A percentile compares a stretch with the other conserved stretches of the same genome.
Conservation (phyloP, 1,140 invertebrate species). For the Lepidurus apus region DNA sequence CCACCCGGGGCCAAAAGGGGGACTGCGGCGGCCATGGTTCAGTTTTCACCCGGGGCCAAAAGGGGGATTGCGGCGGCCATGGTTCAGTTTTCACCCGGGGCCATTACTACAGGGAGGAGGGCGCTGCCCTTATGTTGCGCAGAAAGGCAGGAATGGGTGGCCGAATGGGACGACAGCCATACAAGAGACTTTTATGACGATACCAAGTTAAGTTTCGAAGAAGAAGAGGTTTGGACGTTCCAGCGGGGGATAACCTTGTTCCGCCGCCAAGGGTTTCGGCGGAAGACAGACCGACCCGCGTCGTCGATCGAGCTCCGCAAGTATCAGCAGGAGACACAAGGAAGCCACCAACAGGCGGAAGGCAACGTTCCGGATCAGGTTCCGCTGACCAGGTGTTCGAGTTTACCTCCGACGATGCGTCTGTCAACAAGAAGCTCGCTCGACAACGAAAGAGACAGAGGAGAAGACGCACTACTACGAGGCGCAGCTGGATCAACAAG, state of each 20-base stretch:
- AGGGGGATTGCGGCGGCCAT: no score
- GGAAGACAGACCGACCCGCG: background rate
- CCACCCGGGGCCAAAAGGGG: background rate
- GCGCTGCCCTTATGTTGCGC: background rate
- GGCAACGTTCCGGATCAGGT: background rate
- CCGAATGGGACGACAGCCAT: background rate
- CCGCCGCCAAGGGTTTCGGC: background rate
- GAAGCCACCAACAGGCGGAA: background rate
- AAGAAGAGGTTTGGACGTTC: background rate
- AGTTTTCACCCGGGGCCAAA: background rate
- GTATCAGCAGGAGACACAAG: background rate
- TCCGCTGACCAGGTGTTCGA: constrained; percentile 3
- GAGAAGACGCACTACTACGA: background rate
- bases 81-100: no score
- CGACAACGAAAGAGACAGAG: background rate
- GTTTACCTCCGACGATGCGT: constrained; percentile 4
- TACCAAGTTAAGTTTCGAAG: background rate
- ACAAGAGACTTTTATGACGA: constrained; percentile 6
- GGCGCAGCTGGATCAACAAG: background rate
- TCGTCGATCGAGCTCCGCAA: background rate
- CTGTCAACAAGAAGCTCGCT: background rate
- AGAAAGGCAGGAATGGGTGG: background rate
- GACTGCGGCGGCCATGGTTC: no score
- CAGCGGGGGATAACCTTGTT: background rate
- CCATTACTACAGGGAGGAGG: no score